Conservation (phyloP, 2,113 vertebrate species). For the Anarhynchus alexandrinus region DNA sequence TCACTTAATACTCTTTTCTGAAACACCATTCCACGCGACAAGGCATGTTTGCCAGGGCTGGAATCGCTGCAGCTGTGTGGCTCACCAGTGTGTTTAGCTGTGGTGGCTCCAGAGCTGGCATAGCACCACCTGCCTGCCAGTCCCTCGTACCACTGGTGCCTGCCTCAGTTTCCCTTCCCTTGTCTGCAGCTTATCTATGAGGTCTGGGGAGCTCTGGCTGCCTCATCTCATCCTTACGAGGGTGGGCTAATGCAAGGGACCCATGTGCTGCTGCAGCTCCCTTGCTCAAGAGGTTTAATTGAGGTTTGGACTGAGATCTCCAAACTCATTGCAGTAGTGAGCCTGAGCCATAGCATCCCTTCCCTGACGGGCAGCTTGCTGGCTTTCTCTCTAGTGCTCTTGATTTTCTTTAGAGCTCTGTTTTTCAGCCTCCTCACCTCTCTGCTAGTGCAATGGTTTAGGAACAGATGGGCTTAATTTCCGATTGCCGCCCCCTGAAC, state of each 20-base stretch:
- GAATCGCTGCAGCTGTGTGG: not conserved
- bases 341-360: not conserved
- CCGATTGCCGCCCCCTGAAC: not conserved
- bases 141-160: not conserved
- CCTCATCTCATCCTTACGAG: not conserved
- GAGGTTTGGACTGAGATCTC: not conserved
- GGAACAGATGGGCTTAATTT: constrained; percentile 61
- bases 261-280: not conserved
- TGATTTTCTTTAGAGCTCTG: not conserved
- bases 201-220: not conserved
- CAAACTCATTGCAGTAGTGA: not conserved
- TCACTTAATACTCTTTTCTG: not conserved
- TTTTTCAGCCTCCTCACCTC: not conserved
- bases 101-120: not conserved
- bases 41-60: not conserved
- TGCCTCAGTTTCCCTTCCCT: not conserved
- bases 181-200: not conserved
- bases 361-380: not conserved
- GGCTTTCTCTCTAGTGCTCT: not conserved
- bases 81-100: not conserved
- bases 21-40: not conserved
- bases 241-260: not conserved
- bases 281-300: not conserved
- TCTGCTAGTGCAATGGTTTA: not conserved
- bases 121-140: not conserved